Conservation (phyloP, 2,113 vertebrate genomes). For the Suricata suricatta region DNA sequence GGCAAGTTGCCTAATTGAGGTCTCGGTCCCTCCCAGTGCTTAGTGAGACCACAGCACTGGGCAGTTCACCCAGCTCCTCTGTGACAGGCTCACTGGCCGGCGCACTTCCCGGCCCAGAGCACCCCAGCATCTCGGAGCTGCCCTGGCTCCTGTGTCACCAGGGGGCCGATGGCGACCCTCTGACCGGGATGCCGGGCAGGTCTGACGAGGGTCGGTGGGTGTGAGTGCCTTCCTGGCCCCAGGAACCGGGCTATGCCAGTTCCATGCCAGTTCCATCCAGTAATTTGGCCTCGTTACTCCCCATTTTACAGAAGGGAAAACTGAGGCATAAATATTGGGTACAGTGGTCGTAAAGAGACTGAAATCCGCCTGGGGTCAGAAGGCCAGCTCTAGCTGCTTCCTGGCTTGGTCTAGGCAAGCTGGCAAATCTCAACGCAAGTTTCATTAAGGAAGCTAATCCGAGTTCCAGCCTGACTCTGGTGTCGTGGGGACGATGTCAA, state of each 20-base stretch:
- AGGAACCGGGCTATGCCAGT: neutral
- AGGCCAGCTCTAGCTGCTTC: neutral
- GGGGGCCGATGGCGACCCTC: neutral
- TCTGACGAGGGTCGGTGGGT: neutral
- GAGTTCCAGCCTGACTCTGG: neutral
- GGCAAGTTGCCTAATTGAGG: neutral
- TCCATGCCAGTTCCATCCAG: neutral
- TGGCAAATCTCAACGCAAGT: too few relatives aligned
- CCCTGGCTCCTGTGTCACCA: too few relatives aligned
- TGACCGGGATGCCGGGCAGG: too few relatives aligned
- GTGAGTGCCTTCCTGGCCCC: too few relatives aligned
- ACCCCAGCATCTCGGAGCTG: neutral
- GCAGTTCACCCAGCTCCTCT: neutral
- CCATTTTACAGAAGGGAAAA: neutral
- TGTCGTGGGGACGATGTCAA: neutral
- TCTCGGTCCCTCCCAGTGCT: neutral
- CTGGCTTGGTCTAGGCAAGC: too few relatives aligned
- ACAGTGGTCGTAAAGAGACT: neutral
- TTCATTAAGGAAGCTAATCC: too few relatives aligned
- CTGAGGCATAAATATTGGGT: neutral
- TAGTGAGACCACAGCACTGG: neutral
- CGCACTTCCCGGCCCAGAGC: fast-evolving
- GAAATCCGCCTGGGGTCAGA: neutral
- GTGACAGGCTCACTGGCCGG: neutral
- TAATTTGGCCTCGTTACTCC: too few relatives aligned